A percentile compares a stretch with the other conserved stretches of the same genome.
Conservation (phyloP, 2,113 vertebrate species). For the Syrmaticus mikado region DNA sequence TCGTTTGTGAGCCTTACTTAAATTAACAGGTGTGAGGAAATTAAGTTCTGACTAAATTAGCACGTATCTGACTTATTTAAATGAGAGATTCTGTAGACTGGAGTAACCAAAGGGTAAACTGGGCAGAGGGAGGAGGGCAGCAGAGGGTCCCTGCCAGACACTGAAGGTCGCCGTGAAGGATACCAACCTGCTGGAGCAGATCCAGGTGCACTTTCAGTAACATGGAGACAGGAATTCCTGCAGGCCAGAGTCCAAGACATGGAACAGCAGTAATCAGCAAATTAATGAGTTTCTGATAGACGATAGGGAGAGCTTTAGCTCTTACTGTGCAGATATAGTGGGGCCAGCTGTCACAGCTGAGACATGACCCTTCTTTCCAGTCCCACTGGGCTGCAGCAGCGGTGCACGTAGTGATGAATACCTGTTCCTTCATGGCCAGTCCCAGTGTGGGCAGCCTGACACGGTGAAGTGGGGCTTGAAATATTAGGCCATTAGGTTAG, state of each 20-base stretch:
- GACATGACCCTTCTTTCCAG: background rate
- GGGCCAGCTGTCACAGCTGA: background rate
- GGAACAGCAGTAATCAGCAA: background rate
- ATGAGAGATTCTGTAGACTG: background rate
- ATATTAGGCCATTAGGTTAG: rapidly evolving
- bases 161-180: background rate
- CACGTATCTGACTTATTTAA: background rate
- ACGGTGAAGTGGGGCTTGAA: background rate
- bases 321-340: background rate
- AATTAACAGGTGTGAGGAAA: background rate
- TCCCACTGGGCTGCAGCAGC: background rate
- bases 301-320: background rate
- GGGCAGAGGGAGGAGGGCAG: background rate
- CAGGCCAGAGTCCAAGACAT: background rate
- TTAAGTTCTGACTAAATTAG: background rate
- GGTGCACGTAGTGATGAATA: rapidly evolving
- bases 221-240: conserved; percentile 19
- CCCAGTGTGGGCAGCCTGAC: background rate
- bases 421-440: background rate
- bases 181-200: background rate
- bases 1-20: background rate
- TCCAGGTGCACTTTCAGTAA: background rate
- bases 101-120: background rate
- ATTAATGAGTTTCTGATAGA: conserved; percentile 7
- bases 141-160: background rate